A percentile compares a stretch with the other conserved stretches of the same genome.
phyloP scores from a whole-genome alignment of 2,113 vertebrate genomes.

The Neolamprologus longior region DNA sequence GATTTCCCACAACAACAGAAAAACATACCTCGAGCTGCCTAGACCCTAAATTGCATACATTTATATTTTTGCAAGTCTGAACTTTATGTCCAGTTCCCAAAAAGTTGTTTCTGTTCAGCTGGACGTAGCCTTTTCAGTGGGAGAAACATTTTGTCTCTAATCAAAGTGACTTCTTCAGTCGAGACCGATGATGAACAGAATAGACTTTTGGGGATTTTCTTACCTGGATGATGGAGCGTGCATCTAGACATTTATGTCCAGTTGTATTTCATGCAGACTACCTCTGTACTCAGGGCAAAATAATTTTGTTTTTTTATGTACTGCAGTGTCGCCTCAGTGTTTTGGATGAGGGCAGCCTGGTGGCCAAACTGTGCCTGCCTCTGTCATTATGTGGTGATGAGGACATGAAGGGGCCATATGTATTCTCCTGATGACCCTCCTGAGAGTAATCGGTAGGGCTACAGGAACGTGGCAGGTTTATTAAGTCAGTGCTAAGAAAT shows the following conservation, averaged over 20 bases:
- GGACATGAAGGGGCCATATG: constrained; percentile 14
- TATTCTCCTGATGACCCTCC: constrained; percentile 32
- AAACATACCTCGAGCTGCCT: background rate
- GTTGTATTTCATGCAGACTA: background rate
- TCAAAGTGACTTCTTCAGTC: background rate
- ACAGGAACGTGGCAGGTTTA: constrained; percentile 45
- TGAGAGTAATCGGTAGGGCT: constrained; percentile 37
- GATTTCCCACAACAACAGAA: background rate
- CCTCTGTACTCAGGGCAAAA: background rate
- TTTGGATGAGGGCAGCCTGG: background rate
- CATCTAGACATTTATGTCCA: background rate
- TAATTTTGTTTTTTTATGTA: background rate
- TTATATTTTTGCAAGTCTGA: background rate
- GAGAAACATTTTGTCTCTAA: background rate
- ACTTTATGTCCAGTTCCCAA: background rate
- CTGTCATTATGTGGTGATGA: constrained; percentile 1
- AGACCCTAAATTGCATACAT: background rate
- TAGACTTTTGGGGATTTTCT: background rate
- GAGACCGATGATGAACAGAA: background rate
- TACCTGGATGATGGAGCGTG: background rate
- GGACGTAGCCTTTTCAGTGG: background rate
- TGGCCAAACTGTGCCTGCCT: background rate
- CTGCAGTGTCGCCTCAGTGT: background rate
- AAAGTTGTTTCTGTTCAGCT: background rate
- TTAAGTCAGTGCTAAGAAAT: constrained; percentile 58